phyloP scores from a whole-genome alignment of 1,140 invertebrate species.

The Micrasema longulum region DNA sequence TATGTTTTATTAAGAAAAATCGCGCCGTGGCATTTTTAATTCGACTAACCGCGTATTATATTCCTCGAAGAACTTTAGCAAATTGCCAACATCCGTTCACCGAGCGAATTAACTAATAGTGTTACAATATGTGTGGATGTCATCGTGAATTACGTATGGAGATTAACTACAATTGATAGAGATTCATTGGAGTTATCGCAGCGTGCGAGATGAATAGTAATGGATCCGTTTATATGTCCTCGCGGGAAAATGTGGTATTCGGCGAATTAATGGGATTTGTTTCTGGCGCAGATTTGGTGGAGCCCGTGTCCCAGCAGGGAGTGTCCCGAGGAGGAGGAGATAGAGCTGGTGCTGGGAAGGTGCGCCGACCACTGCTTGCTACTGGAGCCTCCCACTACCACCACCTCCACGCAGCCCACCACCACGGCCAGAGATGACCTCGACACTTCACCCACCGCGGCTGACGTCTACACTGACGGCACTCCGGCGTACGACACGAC shows the following conservation, averaged over 20 bases:
- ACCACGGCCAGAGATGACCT: neutral
- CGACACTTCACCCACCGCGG: neutral
- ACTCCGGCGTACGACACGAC: neutral
- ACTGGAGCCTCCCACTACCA: conserved; percentile 55
- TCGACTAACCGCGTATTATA: conserved; percentile 54
- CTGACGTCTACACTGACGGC: conserved; percentile 4
- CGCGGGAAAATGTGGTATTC: conserved; percentile 38
- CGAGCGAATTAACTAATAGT: conserved; percentile 63
- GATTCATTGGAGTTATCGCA: conserved; percentile 54
- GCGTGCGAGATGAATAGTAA: conserved; percentile 52
- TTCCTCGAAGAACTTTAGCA: conserved; percentile 67
- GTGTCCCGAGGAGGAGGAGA: conserved; percentile 78
- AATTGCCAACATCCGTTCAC: conserved; percentile 67
- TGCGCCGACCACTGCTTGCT: conserved; percentile 78
- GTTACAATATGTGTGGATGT: conserved; percentile 61
- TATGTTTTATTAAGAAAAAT: conserved; percentile 34
- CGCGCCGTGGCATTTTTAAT: conserved; percentile 46
- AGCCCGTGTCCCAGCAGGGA: conserved; percentile 80
- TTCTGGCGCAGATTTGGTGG: conserved; percentile 76
- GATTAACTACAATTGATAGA: conserved; percentile 55
- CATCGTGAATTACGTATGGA: conserved; percentile 58
- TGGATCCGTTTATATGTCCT: conserved; percentile 42
- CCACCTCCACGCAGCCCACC: conserved; percentile 49
- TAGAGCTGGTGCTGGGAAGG: conserved; percentile 76
- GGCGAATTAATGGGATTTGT: conserved; percentile 43